phyloP scores from a whole-genome alignment of 2,797 vertebrate species.

The Benthosema pterotum region DNA sequence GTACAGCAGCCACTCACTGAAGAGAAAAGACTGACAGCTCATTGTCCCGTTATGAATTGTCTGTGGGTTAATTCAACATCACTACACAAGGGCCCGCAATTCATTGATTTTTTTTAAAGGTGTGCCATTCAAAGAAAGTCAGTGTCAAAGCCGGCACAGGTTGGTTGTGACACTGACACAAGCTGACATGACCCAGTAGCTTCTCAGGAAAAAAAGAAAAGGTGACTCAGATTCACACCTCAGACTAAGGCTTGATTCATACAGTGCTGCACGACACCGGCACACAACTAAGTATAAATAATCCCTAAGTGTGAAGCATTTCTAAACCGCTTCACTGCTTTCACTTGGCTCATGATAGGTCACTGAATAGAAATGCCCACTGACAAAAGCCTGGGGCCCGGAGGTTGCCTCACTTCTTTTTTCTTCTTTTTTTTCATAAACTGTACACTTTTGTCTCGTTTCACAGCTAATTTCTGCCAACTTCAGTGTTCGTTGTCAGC shows the following conservation, averaged over 20 bases:
- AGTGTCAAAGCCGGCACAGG: slow-evolving; percentile 23
- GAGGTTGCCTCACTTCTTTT: slow-evolving; percentile 79
- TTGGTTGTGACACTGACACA: slow-evolving; percentile 44
- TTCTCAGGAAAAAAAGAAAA: slow-evolving; percentile 33
- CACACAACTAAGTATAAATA: too few species aligned
- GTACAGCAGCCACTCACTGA: not conserved
- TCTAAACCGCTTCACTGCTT: slow-evolving; percentile 58
- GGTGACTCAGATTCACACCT: slow-evolving; percentile 26
- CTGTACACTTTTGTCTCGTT: slow-evolving; percentile 82
- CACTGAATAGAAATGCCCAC: slow-evolving; percentile 74
- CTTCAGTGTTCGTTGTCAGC: slow-evolving; percentile 86
- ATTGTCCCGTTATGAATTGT: slow-evolving; percentile 31
- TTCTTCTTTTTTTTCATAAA: slow-evolving; percentile 73
- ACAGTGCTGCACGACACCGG: too few species aligned
- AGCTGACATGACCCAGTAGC: slow-evolving; percentile 30
- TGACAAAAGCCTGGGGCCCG: slow-evolving; percentile 77
- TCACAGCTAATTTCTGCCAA: slow-evolving; percentile 83
- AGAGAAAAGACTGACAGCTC: not conserved
- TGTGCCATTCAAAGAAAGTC: slow-evolving; percentile 40
- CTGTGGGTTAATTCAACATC: slow-evolving; percentile 39
- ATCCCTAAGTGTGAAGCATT: slow-evolving; percentile 54
- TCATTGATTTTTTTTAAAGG: slow-evolving; percentile 41
- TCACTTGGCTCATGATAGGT: slow-evolving; percentile 63
- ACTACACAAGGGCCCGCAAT: slow-evolving; percentile 38
- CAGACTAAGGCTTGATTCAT: slow-evolving; percentile 27